Conservation (phyloP, 2,888 invertebrate genomes). For the Tipula confusa region DNA sequence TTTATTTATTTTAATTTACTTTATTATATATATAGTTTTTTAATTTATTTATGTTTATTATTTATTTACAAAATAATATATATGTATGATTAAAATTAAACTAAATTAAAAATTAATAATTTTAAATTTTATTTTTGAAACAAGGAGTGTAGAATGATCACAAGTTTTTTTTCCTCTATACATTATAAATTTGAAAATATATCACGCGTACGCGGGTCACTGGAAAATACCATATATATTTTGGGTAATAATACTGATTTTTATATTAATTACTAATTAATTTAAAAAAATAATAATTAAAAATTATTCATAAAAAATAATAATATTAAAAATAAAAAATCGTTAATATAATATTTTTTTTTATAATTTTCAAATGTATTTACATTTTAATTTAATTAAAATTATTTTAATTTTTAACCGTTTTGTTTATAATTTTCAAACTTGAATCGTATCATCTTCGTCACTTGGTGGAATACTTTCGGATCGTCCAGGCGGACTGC, state of each 20-base stretch:
- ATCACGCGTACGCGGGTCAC: background rate
- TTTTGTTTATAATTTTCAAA: slow-evolving; percentile 40
- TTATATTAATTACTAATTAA: background rate
- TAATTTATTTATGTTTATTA: background rate
- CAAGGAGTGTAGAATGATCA: background rate
- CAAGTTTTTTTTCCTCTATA: background rate
- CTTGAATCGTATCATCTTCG: slow-evolving; percentile 50
- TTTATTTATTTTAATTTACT: slow-evolving; percentile 7
- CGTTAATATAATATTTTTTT: background rate
- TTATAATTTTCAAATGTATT: background rate
- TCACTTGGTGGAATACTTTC: slow-evolving; percentile 48
- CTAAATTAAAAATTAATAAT: background rate
- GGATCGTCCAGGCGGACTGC: slow-evolving; percentile 50
- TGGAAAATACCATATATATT: background rate
- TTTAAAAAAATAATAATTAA: background rate
- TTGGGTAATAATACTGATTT: background rate
- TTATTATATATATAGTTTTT: background rate
- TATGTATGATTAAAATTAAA: too few relatives aligned
- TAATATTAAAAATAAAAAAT: background rate
- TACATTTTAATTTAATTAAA: slow-evolving; percentile 8
- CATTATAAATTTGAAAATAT: background rate
- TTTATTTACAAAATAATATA: background rate
- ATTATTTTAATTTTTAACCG: background rate
- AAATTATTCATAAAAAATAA: background rate
- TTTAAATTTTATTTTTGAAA: background rate